phyloP scores from a whole-genome alignment of 2,888 invertebrate genomes.

The Drosophila sordidapex region DNA sequence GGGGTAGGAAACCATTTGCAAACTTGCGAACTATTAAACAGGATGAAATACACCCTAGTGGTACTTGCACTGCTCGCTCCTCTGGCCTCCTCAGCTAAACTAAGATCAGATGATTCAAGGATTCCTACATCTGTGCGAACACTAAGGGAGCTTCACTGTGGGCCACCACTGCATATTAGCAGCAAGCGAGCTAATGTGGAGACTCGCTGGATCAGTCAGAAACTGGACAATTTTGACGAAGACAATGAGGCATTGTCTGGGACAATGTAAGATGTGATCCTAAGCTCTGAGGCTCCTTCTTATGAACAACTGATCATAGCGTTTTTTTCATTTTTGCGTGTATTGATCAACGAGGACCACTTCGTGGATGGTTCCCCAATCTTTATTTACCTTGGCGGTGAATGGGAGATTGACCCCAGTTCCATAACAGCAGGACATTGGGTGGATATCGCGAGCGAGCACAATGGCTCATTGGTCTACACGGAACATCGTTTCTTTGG shows the following conservation, averaged over 20 bases:
- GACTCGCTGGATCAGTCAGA: constrained; percentile 86
- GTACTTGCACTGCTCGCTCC: constrained; percentile 24
- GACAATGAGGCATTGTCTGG: constrained; percentile 86
- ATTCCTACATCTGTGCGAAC: background rate
- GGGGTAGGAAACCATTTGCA: constrained; percentile 53
- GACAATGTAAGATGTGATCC: constrained; percentile 78
- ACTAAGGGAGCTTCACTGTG: constrained; percentile 44
- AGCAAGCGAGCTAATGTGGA: constrained; percentile 45
- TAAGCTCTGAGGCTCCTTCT: no score
- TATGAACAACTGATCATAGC: no score
- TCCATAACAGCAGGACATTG: constrained; percentile 87
- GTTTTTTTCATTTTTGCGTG: constrained; percentile 71
- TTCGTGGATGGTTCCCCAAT: constrained; percentile 86
- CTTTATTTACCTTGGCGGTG: constrained; percentile 88
- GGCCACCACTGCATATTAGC: constrained; percentile 32
- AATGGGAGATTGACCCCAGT: constrained; percentile 88
- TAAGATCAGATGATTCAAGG: no score
- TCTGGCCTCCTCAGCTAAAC: background rate
- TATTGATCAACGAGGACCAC: constrained; percentile 85
- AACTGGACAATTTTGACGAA: constrained; percentile 86
- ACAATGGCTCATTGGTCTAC: constrained; percentile 88
- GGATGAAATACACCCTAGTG: constrained; percentile 50
- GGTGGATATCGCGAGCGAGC: constrained; percentile 86
- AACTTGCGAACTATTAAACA: constrained; percentile 35
- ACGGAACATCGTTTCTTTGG: constrained; percentile 94